These are phyloP conservation scores for Natrix natrix DNA, from an alignment of 2,797 vertebrate species.

Conservation along the genomic window DNA sequence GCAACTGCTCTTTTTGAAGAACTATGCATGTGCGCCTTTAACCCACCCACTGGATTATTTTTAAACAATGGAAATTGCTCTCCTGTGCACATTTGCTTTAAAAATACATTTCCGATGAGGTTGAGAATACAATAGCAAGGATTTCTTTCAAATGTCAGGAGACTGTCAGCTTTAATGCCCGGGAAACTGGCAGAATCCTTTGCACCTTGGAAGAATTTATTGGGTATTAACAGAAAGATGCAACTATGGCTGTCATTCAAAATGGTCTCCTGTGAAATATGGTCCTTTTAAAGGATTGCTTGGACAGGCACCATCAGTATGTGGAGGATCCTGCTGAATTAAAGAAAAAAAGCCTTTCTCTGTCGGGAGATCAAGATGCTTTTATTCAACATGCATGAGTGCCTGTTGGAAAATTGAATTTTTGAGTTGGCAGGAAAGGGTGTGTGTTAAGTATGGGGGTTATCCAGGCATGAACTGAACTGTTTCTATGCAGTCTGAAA, in stretches of 20 bases:
- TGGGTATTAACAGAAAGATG: conserved; percentile 23
- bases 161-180: neutral
- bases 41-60: conserved; percentile 23
- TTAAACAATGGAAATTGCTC: conserved; percentile 46
- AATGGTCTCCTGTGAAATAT: conserved; percentile 1
- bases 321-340: neutral
- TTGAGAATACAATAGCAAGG: conserved; percentile 15
- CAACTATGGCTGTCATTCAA: conserved; percentile 8
- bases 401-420: conserved; percentile 40
- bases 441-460: neutral
- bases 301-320: conserved; percentile 13
- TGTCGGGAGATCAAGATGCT: neutral
- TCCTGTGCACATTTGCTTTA: neutral
- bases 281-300: conserved; percentile 41
- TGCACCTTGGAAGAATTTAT: neutral
- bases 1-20: conserved; percentile 10
- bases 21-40: neutral
- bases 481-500: conserved; percentile 30
- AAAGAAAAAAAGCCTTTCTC: neutral
- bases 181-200: conserved; percentile 4
- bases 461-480: conserved; percentile 37
- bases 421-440: conserved; percentile 35
- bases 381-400: conserved; percentile 37
- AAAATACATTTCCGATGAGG: conserved; percentile 46
- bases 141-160: conserved; percentile 37